Evolutionary conservation across 2,113 vertebrate species (phyloP), one percentile per base, ranked within the genome.

Genomic region (Alectura lathami): DNA sequence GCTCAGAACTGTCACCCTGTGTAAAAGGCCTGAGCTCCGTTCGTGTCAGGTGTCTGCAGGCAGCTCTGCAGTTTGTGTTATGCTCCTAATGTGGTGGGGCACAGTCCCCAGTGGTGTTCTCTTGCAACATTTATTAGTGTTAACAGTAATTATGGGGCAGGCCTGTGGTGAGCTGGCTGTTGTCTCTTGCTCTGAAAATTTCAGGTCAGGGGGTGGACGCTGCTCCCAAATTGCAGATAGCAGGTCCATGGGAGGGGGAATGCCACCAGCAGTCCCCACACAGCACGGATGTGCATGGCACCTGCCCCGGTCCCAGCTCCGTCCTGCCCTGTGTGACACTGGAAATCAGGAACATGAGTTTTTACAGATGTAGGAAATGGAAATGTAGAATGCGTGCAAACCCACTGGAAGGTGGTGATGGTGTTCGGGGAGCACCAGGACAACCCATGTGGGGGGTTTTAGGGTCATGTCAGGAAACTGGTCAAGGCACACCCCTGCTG

Each of bases 401-500:
- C 23, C 4, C 1, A 27, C 2, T 4, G 22, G 42, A 16, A n/a
- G n/a, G n/a, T 36, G 13, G 5, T 3, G 21, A 29, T 8, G 51
- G 1, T 12, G 74, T 62, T 30, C 23, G 16, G 27, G 60, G 68
- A 74, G 17, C 8, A 9, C 14, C 63, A 18, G 36, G 26, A 69
- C 11, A 4, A 11, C 5, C 11, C 30, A n/a, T 27, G 8, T 8
- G 27, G 8, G 21, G 22, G 4, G 9, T 2, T 60, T n/a, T 21
- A 24, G 60, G 72, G 8, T 8, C 3, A 0, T 20, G 17, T 7
- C 36, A 50, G 40, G n/a, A 56, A 91, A 15, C 21, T 3, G 0
- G 16, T 50, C 11, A 5, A 32, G 62, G 2, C 15, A 3, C 0
- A 8, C 6, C 0, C 0, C 3, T 42, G 11, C 45, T 40, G 54